Conservation (phyloP, 2,888 invertebrate genomes). For the Chrysopilus asiliformis region DNA sequence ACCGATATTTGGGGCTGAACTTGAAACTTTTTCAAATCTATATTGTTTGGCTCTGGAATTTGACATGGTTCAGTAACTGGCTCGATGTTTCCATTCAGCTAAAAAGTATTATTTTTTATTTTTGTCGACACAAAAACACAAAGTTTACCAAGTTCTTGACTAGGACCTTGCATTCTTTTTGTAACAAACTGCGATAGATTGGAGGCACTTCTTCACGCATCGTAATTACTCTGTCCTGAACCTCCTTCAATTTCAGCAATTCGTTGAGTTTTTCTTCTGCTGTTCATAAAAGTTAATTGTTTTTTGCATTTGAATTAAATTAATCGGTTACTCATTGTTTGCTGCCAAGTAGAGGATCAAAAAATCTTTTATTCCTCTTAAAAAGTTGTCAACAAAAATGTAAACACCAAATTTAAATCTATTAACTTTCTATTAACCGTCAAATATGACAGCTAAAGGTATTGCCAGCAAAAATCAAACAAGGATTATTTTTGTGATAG, state of each 20-base stretch:
- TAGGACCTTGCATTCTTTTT: constrained; percentile 20
- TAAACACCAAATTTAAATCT: no score
- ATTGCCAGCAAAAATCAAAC: no score
- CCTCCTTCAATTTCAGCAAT: constrained; percentile 20
- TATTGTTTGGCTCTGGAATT: background rate
- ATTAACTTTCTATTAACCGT: no score
- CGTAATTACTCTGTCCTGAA: constrained; percentile 21
- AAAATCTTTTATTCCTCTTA: no score
- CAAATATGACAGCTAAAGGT: no score
- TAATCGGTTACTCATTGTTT: background rate
- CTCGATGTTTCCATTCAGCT: constrained; percentile 1
- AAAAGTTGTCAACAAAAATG: no score
- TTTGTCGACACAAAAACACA: background rate
- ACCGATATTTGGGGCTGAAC: constrained; percentile 2
- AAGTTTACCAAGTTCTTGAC: constrained; percentile 23
- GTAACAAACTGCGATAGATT: constrained; percentile 22
- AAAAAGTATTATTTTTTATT: background rate
- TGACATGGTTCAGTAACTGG: background rate
- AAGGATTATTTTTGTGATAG: no score
- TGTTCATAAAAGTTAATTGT: constrained; percentile 2
- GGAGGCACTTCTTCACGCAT: constrained; percentile 18
- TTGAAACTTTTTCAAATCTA: constrained; percentile 2
- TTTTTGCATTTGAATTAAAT: background rate
- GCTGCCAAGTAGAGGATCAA: no score
- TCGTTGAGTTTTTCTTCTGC: constrained; percentile 25